phyloP scores from a whole-genome alignment of 2,113 vertebrate species.

The Zosterops pallidus region DNA sequence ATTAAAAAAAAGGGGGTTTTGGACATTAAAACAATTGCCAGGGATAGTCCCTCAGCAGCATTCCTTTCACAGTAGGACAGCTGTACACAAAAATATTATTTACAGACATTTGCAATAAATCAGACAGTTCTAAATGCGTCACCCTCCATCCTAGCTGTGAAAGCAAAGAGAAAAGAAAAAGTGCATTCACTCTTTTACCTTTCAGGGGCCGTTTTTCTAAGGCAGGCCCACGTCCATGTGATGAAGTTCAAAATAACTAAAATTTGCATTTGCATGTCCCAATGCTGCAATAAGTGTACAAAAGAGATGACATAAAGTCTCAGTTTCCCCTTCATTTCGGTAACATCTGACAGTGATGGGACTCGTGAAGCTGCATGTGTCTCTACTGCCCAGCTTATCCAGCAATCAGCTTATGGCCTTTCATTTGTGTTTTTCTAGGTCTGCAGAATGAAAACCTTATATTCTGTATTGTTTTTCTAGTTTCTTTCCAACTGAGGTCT shows the following conservation, averaged over 20 bases:
- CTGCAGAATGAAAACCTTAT: background rate
- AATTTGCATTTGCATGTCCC: slow-evolving; percentile 63
- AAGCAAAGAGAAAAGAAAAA: slow-evolving; percentile 41
- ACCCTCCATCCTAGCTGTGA: slow-evolving; percentile 42
- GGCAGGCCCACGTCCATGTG: slow-evolving; percentile 20
- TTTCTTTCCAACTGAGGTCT: background rate
- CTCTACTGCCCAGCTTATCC: background rate
- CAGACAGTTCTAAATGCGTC: slow-evolving; percentile 48
- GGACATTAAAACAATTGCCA: background rate
- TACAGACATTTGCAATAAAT: slow-evolving; percentile 69
- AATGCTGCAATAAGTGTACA: slow-evolving; percentile 32
- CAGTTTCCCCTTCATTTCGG: background rate
- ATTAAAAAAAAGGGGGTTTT: background rate
- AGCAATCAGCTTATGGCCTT: background rate
- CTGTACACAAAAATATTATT: slow-evolving; percentile 66
- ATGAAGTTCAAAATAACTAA: slow-evolving; percentile 63
- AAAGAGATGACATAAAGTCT: slow-evolving; percentile 2
- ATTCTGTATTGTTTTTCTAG: background rate
- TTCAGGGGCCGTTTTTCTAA: slow-evolving; percentile 36
- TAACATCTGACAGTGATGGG: background rate
- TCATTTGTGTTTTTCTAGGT: background rate
- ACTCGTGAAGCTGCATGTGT: background rate
- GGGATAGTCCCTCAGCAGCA: background rate
- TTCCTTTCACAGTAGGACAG: slow-evolving; percentile 46
- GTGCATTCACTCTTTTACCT: slow-evolving; percentile 39